Evolutionary conservation across 1,140 invertebrate species (phyloP).

Genomic region (Drosophila sproati): DNA sequence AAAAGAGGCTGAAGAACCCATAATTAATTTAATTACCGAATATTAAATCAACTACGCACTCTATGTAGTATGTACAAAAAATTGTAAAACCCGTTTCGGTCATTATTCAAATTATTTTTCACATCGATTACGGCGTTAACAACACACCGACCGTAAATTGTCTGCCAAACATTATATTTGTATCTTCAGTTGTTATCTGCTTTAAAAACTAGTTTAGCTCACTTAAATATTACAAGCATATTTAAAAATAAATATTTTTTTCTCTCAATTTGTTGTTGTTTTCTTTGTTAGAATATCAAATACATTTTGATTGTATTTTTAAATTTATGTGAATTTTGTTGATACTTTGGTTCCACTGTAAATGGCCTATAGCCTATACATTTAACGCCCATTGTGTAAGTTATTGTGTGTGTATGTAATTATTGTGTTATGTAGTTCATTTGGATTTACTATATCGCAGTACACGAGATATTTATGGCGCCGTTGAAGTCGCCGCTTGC

Average conservation of each 20-base stretch:
- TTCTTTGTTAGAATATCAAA: not conserved
- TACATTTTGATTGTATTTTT: not conserved
- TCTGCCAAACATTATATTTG: conserved; percentile 8
- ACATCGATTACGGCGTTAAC: conserved; percentile 5
- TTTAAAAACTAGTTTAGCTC: not conserved
- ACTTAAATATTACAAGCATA: conserved; percentile 8
- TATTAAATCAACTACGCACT: conserved; percentile 3
- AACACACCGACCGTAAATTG: not conserved
- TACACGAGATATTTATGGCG: conserved; percentile 34
- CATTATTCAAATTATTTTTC: not conserved
- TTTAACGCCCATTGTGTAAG: conserved; percentile 3
- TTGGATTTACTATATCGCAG: conserved; percentile 23
- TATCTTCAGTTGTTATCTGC: conserved; percentile 6
- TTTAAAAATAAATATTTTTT: conserved; percentile 3
- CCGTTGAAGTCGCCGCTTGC: conserved; percentile 29
- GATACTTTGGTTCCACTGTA: conserved; percentile 24
- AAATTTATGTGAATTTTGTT: conserved; percentile 8
- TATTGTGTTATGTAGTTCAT: conserved; percentile 23
- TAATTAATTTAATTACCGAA: not conserved
- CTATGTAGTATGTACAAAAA: not conserved
- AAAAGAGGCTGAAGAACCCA: no score
- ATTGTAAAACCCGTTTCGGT: not conserved
- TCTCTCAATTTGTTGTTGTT: not conserved
- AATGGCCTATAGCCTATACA: conserved; percentile 40
- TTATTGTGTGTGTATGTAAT: not conserved